Evolutionary conservation across 2,113 vertebrate species (phyloP).

Genomic region (Myanophis thanlyinensis): DNA sequence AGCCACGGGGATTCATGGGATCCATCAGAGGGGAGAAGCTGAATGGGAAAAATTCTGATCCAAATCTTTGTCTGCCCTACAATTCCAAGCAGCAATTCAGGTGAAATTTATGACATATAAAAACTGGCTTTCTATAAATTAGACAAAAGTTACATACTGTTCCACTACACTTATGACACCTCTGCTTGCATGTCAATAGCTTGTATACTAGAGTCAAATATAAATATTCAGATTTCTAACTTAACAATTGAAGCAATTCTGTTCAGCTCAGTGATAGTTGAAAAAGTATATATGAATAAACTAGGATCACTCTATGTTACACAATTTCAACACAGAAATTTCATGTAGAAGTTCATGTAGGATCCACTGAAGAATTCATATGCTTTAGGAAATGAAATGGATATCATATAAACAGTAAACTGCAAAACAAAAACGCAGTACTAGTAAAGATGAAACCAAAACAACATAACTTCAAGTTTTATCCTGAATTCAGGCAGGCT

Average conservation of each 20-base stretch:
- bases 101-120: conserved; percentile 43
- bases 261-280: conserved; percentile 60
- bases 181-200: conserved; percentile 60
- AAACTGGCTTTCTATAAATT: conserved; percentile 52
- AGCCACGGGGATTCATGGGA: background rate
- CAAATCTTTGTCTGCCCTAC: background rate
- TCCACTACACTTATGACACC: conserved; percentile 59
- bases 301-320: conserved; percentile 68
- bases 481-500: background rate
- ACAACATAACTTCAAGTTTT: background rate
- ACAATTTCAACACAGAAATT: conserved; percentile 66
- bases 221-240: conserved; percentile 73
- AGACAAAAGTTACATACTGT: conserved; percentile 42
- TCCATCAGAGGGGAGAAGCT: background rate
- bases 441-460: conserved; percentile 43
- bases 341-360: no score
- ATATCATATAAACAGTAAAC: conserved; percentile 64
- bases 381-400: conserved; percentile 70
- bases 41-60: background rate
- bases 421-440: conserved; percentile 61
- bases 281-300: background rate
- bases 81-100: background rate
- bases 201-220: conserved; percentile 71
- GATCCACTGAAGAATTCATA: conserved; percentile 67
- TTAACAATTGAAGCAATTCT: conserved; percentile 68